Conservation (phyloP, 2,113 vertebrate genomes). For the Otus sunia region DNA sequence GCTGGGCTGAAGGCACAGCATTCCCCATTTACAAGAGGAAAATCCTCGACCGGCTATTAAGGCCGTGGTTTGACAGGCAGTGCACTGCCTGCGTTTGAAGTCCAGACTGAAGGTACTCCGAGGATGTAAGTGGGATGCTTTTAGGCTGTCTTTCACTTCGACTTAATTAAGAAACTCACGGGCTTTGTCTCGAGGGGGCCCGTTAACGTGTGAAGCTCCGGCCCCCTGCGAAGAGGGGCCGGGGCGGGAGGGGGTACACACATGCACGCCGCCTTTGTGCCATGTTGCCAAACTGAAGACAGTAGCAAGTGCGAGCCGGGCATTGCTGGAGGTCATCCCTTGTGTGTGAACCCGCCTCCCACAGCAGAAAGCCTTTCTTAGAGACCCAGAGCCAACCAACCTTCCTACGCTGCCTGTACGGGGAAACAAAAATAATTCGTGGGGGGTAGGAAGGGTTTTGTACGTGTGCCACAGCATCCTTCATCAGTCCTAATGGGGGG, state of each 20-base stretch:
- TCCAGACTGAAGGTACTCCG: constrained; percentile 40
- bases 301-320: constrained; percentile 21
- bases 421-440: neutral
- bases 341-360: neutral
- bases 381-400: neutral
- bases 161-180: constrained; percentile 80
- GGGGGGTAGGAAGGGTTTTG: neutral
- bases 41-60: constrained; percentile 33
- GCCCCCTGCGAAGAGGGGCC: constrained; percentile 69
- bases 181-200: constrained; percentile 78
- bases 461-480: neutral
- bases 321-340: constrained; percentile 42
- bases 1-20: constrained; percentile 48
- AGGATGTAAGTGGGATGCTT: constrained; percentile 67
- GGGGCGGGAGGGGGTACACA: constrained; percentile 62
- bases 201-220: constrained; percentile 42
- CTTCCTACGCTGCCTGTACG: neutral
- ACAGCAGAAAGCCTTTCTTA: neutral
- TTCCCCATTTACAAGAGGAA: constrained; percentile 47
- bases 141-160: constrained; percentile 75
- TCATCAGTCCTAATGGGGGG: neutral
- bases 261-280: constrained; percentile 58
- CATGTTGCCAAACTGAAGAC: constrained; percentile 69
- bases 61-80: constrained; percentile 48
- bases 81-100: constrained; percentile 50